Percentiles rank a stretch among this genome's conserved stretches.
Conservation (phyloP, 1,140 invertebrate species). For the Forficula auricularia region DNA sequence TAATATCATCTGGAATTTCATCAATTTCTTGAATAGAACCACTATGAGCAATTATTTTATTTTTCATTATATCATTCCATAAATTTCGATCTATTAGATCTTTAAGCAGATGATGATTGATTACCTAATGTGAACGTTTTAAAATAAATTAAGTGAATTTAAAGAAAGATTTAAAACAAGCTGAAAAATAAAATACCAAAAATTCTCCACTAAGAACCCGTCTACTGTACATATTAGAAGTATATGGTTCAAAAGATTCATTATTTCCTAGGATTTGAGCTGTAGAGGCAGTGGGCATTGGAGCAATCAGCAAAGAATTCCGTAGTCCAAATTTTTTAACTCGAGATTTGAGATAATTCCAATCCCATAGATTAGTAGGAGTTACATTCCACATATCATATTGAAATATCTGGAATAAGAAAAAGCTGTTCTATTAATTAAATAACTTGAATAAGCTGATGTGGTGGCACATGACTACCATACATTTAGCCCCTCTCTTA, state of each 20-base stretch:
- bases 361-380: constrained; percentile 82
- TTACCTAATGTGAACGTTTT: constrained; percentile 47
- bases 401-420: constrained; percentile 57
- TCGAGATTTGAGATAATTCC: constrained; percentile 64
- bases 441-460: constrained; percentile 11
- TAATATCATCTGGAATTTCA: constrained; percentile 73
- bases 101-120: constrained; percentile 89
- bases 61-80: constrained; percentile 96
- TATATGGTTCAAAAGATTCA: constrained; percentile 96
- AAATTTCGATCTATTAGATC: constrained; percentile 80
- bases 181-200: too few relatives aligned
- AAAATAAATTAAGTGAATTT: neutral
- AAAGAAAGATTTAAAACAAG: neutral
- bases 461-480: too few relatives aligned
- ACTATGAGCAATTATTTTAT: constrained; percentile 74
- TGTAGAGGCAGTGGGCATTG: constrained; percentile 98
- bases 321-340: constrained; percentile 82
- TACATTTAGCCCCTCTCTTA: too few relatives aligned
- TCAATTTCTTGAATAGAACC: constrained; percentile 85
- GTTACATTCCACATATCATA: constrained; percentile 95
- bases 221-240: constrained; percentile 89
- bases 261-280: constrained; percentile 99
- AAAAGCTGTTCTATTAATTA: constrained; percentile 22
- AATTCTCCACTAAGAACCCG: constrained; percentile 83
- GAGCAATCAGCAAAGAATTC: constrained; percentile 87